Conservation (phyloP, 2,113 vertebrate genomes). For the Ammodytes dubius region DNA sequence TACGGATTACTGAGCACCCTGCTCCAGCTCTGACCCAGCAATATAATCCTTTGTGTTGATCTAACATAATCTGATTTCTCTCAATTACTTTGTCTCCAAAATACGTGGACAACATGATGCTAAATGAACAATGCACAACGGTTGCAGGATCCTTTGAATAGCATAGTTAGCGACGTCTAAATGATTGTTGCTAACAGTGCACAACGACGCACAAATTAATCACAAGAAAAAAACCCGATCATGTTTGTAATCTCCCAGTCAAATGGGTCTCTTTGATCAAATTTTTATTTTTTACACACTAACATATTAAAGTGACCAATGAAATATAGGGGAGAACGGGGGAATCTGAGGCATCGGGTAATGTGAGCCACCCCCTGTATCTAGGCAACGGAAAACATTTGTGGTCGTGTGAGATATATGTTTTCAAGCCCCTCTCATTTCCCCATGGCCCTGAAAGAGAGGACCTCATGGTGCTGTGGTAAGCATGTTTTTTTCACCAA, state of each 20-base stretch:
- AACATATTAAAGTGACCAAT: constrained; percentile 53
- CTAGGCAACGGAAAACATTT: too few relatives aligned
- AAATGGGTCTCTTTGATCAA: constrained; percentile 52
- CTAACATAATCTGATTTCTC: constrained; percentile 81
- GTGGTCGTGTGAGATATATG: too few relatives aligned
- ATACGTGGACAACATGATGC: constrained; percentile 57
- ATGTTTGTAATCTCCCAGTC: constrained; percentile 18
- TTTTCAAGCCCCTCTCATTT: too few relatives aligned
- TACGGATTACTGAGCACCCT: constrained; percentile 76
- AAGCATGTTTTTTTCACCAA: too few relatives aligned
- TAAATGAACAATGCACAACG: constrained; percentile 64
- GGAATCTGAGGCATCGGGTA: too few relatives aligned
- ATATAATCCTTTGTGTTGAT: constrained; percentile 82
- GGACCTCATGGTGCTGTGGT: too few relatives aligned
- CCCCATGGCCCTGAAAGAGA: too few relatives aligned
- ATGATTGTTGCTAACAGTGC: neutral
- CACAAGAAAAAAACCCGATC: constrained; percentile 3
- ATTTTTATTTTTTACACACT: constrained; percentile 42
- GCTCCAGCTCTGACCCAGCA: constrained; percentile 78
- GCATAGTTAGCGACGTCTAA: constrained; percentile 13
- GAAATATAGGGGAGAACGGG: constrained; percentile 7
- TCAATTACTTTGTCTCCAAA: constrained; percentile 79
- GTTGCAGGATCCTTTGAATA: constrained; percentile 27
- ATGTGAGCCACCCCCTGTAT: too few relatives aligned
- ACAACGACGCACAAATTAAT: constrained; percentile 17